These are phyloP conservation scores for Tupaia chinensis DNA, from an alignment of 2,113 vertebrate genomes.

Conservation along the genomic window DNA sequence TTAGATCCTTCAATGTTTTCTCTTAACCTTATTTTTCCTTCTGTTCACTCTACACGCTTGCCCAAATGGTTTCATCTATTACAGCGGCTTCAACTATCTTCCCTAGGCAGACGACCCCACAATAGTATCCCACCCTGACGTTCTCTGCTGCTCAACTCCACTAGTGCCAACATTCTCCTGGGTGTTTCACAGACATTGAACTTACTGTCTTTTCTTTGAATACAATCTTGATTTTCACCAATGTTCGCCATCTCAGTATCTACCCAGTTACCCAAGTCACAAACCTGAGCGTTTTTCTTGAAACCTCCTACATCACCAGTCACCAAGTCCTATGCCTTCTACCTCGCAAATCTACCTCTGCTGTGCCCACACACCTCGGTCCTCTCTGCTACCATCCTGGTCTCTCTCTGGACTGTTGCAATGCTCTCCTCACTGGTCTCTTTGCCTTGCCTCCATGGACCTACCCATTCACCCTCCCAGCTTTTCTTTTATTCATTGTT, in stretches of 20 bases:
- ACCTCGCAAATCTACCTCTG: background rate
- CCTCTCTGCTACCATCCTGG: background rate
- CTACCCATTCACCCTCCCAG: background rate
- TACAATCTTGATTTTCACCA: background rate
- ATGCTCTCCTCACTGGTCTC: background rate
- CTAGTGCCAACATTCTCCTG: background rate
- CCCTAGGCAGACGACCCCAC: background rate
- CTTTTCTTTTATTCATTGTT: background rate
- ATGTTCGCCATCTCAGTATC: background rate
- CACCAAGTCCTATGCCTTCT: background rate
- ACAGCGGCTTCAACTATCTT: background rate
- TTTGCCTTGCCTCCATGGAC: background rate
- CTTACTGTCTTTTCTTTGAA: background rate
- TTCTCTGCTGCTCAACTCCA: background rate
- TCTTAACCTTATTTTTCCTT: background rate
- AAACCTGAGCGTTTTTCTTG: background rate
- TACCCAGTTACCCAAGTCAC: background rate
- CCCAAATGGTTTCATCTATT: background rate
- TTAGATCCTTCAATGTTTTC: background rate
- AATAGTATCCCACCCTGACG: accelerated
- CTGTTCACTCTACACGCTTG: background rate
- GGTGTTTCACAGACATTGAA: background rate
- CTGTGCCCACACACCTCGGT: accelerated
- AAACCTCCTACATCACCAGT: background rate
- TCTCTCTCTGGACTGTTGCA: background rate